Evolutionary conservation across 2,888 invertebrate genomes (phyloP).

Genomic region (Stegophylla sp.): DNA sequence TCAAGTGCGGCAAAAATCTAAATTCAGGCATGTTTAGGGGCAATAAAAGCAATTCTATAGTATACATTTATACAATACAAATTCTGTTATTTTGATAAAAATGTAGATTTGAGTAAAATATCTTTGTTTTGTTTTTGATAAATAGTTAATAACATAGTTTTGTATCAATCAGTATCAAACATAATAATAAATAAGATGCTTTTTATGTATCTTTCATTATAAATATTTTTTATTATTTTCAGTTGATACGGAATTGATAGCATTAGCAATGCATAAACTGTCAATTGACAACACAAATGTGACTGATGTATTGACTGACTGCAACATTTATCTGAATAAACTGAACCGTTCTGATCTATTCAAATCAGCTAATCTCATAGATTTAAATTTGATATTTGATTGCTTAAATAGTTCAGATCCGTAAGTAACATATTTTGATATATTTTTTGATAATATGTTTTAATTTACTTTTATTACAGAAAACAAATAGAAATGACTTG

Average conservation of each 20-base stretch:
- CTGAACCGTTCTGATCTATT: constrained; percentile 22
- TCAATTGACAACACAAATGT: constrained; percentile 21
- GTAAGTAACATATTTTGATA: constrained; percentile 64
- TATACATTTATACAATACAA: no score
- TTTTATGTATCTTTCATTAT: background rate
- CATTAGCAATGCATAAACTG: constrained; percentile 46
- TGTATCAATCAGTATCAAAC: no score
- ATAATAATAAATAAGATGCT: no score
- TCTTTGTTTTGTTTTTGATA: no score
- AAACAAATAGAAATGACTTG: constrained; percentile 31
- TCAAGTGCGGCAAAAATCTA: no score
- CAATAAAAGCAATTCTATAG: no score
- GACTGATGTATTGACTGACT: constrained; percentile 10
- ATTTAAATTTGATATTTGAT: constrained; percentile 71
- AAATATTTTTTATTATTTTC: background rate
- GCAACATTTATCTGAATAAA: constrained; percentile 39
- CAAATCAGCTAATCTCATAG: constrained; percentile 63
- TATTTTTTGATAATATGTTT: background rate
- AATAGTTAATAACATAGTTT: no score
- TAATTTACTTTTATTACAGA: constrained; percentile 5
- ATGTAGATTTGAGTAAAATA: no score
- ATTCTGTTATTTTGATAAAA: no score
- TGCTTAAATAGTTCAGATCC: constrained; percentile 70
- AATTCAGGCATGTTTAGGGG: no score
- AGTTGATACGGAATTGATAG: constrained; percentile 41